Conservation (phyloP, 2,888 invertebrate genomes). For the Spialia ferax region DNA sequence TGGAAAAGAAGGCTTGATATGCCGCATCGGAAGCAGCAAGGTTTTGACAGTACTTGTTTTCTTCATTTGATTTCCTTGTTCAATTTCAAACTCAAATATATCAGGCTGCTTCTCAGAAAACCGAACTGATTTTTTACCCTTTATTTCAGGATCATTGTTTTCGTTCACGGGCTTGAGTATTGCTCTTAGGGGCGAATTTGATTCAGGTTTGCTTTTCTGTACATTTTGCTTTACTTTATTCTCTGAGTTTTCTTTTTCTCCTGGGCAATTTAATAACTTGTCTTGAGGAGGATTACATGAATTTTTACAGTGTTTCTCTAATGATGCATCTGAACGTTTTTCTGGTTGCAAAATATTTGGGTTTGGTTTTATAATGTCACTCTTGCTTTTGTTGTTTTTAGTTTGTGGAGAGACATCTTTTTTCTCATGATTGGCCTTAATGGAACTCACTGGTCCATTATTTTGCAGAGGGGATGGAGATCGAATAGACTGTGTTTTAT, state of each 20-base stretch:
- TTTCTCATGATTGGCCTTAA: not conserved
- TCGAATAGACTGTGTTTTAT: not conserved
- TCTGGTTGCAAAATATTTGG: not conserved
- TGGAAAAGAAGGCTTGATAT: constrained; percentile 67
- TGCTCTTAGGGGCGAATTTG: constrained; percentile 13
- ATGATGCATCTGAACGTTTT: not conserved
- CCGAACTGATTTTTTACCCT: constrained; percentile 65
- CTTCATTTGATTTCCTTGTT: constrained; percentile 73
- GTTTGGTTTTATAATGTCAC: not conserved
- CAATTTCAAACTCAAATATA: constrained; percentile 67
- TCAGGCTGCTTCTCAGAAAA: constrained; percentile 64
- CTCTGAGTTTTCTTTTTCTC: not conserved
- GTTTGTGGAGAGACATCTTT: not conserved
- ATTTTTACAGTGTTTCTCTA: not conserved
- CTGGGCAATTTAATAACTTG: not conserved
- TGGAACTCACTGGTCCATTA: not conserved
- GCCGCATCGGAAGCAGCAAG: constrained; percentile 59
- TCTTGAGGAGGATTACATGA: not conserved
- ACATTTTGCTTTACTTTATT: not conserved
- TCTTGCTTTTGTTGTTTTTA: not conserved
- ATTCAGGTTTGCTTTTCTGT: not conserved
- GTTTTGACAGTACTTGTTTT: constrained; percentile 69
- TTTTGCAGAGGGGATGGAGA: not conserved
- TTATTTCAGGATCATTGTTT: constrained; percentile 53
- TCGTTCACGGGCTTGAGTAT: constrained; percentile 22